Base-by-base conservation (phyloP, 2,113 vertebrate species). In the Caranx ignobilis region DNA sequence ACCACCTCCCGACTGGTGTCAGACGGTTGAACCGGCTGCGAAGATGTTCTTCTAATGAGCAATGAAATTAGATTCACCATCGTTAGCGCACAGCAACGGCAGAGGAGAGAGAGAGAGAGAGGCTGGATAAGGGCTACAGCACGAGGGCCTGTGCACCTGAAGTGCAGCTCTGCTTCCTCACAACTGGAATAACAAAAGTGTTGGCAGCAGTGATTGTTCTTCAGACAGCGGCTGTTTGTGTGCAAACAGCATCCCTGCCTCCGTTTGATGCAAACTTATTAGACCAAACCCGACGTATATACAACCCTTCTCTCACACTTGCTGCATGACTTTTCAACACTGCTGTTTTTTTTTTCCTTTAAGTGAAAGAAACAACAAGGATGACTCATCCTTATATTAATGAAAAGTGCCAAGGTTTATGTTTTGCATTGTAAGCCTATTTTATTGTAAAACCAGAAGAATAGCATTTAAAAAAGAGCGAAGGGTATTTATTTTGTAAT, bases 401-500 rank as follows among this genome's bases (percentile, higher is more conserved):
- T 70, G 31, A 59, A 75, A 89, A 90, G 73, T 87, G 83, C 88
- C 79, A 87, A 8, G 55, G 77, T 74, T 69, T 64, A 64, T 74
- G 55, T 75, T 74, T 62, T 77, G 48, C 77, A 84, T 72, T 74
- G 56, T 75, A 75, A 77, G 66, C 66, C 65, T 54, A 32, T 57
- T 83, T 71, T 81, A 66, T 57, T 66, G 63, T 61, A 81, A 81
- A 82, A 71, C 18, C 41, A 82, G 45, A 78, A 37, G 21, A 56
- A 61, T 45, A 7, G 2, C 26, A 68, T 68, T 48, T 41, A 6
- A 9, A 0, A 73, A 73, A 8, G 8, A 19, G 4, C 43, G 18
- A 76, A 16, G 47, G 6, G 1, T 85, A 88, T 88, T 91, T 92
- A 91, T 91, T 91, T 91, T 88, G 71, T 87, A 63, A 74, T 86